These are phyloP conservation scores for Nesometra sesokonis DNA, from an alignment of 35 echinoderm and acorn worm species.

Conservation along the genomic window DNA sequence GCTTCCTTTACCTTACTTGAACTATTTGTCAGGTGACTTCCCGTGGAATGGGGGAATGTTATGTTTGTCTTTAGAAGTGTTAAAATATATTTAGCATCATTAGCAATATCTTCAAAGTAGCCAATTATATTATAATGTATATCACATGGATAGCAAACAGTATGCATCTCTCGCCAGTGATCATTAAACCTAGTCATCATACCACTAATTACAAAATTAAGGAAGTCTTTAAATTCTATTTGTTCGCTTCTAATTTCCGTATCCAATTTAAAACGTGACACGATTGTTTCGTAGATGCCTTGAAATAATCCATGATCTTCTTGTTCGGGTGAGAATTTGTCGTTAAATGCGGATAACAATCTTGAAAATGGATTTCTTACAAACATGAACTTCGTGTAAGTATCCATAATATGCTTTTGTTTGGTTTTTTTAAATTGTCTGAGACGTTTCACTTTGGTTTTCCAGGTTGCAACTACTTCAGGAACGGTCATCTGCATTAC, in stretches of 20 bases:
- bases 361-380: conserved; percentile 76
- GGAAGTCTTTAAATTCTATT: conserved; percentile 55
- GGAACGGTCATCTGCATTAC: conserved; percentile 46
- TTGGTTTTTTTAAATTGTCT: conserved; percentile 7
- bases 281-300: conserved; percentile 18
- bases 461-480: conserved; percentile 17
- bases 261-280: not conserved
- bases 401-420: conserved; percentile 38
- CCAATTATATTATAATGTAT: conserved; percentile 85
- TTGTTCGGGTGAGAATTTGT: conserved; percentile 64
- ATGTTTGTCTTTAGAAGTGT: not conserved
- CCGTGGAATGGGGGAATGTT: too few relatives aligned
- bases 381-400: conserved; percentile 93
- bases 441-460: conserved; percentile 28
- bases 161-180: conserved; percentile 36
- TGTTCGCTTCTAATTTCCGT: not conserved
- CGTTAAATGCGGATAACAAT: conserved; percentile 66
- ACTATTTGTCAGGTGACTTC: too few relatives aligned
- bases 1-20: too few relatives aligned
- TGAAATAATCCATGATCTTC: conserved; percentile 33
- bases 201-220: conserved; percentile 7
- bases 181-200: conserved; percentile 3
- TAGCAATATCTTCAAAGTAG: conserved; percentile 63
- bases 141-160: conserved; percentile 61
- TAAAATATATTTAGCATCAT: conserved; percentile 59